Conservation (phyloP, 2,113 vertebrate genomes). For the Corythornis vintsioides region DNA sequence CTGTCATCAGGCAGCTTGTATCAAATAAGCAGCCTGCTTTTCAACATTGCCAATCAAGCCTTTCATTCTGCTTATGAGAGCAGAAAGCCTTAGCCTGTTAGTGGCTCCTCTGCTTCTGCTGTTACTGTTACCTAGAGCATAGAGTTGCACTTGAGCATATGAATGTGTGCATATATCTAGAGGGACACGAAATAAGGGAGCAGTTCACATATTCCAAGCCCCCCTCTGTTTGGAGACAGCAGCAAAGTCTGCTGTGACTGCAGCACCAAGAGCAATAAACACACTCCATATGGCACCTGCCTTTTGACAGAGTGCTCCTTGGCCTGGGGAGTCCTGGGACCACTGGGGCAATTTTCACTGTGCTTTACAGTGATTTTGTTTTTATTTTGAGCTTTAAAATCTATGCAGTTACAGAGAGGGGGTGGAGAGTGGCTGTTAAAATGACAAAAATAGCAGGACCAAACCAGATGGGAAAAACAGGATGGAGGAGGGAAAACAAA, state of each 20-base stretch:
- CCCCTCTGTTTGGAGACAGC: neutral
- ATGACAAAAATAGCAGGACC: neutral
- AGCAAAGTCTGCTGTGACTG: neutral
- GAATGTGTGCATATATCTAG: accelerated
- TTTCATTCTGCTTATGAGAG: slow-evolving; percentile 10
- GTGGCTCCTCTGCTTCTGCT: neutral
- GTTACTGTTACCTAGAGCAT: neutral
- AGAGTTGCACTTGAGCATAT: neutral
- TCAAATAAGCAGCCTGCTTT: slow-evolving; percentile 29
- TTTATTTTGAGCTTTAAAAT: neutral
- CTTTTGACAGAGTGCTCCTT: neutral
- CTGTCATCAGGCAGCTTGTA: slow-evolving; percentile 42
- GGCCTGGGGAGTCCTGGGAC: neutral
- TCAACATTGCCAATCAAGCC: neutral
- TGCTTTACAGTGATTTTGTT: neutral
- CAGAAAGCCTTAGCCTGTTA: neutral
- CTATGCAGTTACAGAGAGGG: neutral
- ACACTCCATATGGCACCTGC: neutral
- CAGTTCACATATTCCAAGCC: neutral
- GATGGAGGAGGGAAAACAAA: neutral
- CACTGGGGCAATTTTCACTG: neutral
- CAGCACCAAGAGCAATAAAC: neutral
- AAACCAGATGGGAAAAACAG: slow-evolving; percentile 1
- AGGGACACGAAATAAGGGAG: neutral
- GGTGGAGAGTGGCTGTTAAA: neutral